Conservation (phyloP, 2,888 invertebrate genomes). For the Eulithis prunata region DNA sequence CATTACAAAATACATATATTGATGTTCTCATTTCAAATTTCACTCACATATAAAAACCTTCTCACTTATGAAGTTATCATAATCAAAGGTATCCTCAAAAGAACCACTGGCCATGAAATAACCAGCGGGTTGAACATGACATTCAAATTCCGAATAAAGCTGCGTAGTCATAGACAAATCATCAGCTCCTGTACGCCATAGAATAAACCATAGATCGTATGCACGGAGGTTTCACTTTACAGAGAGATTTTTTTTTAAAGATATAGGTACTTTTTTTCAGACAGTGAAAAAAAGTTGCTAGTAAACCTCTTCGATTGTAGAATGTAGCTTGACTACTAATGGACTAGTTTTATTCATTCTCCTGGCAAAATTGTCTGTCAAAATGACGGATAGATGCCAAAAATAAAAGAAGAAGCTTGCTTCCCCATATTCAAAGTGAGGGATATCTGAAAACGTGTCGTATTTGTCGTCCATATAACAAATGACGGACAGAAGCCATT, state of each 20-base stretch:
- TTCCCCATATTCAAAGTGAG: constrained; percentile 20
- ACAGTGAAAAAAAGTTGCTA: too few species aligned
- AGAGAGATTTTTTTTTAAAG: too few species aligned
- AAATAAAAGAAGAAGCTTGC: too few species aligned
- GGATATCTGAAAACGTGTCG: constrained; percentile 60
- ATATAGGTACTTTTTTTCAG: too few species aligned
- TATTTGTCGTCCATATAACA: constrained; percentile 74
- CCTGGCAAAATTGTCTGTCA: too few species aligned
- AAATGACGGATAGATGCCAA: too few species aligned
- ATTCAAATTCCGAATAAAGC: constrained; percentile 67
- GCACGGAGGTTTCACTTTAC: background rate
- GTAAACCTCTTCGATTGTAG: too few species aligned
- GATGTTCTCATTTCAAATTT: too few species aligned
- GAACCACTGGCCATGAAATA: constrained; percentile 71
- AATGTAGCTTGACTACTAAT: too few species aligned
- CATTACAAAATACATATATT: too few species aligned
- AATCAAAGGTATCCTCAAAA: constrained; percentile 33
- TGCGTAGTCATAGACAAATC: constrained; percentile 75
- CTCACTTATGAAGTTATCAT: constrained; percentile 22
- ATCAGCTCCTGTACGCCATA: constrained; percentile 57
- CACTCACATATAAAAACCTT: background rate
- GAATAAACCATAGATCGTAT: background rate
- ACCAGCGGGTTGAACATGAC: constrained; percentile 76
- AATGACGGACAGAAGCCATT: too few species aligned
- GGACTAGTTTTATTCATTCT: too few species aligned